phyloP scores from a whole-genome alignment of 64 coral and sea anemone genomes.

The Acropora tenuis region DNA sequence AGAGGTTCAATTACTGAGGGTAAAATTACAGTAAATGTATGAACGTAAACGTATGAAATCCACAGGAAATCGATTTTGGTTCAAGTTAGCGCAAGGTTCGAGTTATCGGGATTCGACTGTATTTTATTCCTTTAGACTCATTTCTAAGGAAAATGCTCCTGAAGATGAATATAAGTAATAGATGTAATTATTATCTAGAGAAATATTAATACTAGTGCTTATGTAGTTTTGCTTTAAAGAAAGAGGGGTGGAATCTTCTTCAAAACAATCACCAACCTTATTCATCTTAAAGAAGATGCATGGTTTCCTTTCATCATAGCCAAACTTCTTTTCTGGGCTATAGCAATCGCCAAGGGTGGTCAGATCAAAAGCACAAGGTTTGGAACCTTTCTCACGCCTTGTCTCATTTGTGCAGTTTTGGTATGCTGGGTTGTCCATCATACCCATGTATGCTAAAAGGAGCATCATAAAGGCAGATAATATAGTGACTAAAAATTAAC shows the following conservation, averaged over 20 bases:
- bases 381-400: slow-evolving; percentile 4
- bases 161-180: too few relatives aligned
- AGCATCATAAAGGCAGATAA: neutral
- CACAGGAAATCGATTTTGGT: too few relatives aligned
- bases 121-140: too few relatives aligned
- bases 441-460: slow-evolving; percentile 2
- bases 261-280: slow-evolving; percentile 15
- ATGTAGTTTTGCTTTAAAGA: too few relatives aligned
- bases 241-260: neutral
- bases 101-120: too few relatives aligned
- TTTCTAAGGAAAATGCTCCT: too few relatives aligned
- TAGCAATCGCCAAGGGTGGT: slow-evolving; percentile 55
- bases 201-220: too few relatives aligned
- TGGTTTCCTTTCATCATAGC: slow-evolving; percentile 27
- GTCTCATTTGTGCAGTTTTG: slow-evolving; percentile 1
- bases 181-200: too few relatives aligned
- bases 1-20: too few relatives aligned
- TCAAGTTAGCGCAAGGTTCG: too few relatives aligned
- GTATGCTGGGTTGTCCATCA: neutral
- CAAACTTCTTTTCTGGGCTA: neutral
- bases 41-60: too few relatives aligned
- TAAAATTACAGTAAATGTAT: too few relatives aligned
- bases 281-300: slow-evolving; percentile 73
- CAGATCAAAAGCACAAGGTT: slow-evolving; percentile 43
- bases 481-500: neutral